Conservation (phyloP, 2,888 invertebrate genomes). For the Acleris literana region DNA sequence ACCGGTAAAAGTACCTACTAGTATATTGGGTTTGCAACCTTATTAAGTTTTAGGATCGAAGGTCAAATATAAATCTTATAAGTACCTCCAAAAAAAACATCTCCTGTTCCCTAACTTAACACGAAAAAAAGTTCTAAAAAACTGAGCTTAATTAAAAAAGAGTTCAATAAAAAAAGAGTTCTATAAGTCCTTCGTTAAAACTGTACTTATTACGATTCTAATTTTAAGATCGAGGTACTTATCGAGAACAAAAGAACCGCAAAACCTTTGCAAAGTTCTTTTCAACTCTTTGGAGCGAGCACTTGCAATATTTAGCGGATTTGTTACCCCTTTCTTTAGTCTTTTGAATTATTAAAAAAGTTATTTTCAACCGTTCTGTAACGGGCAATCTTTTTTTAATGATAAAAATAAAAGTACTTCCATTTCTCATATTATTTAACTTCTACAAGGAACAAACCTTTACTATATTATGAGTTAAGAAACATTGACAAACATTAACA, state of each 20-base stretch:
- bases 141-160: slow-evolving; percentile 7
- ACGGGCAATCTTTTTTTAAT: background rate
- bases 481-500: too few relatives aligned
- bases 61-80: too few relatives aligned
- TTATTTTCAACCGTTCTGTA: slow-evolving; percentile 37
- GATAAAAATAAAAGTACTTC: background rate
- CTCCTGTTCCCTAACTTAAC: background rate
- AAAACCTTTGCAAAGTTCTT: slow-evolving; percentile 57
- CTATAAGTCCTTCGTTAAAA: slow-evolving; percentile 54
- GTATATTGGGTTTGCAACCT: too few relatives aligned
- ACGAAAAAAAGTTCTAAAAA: background rate
- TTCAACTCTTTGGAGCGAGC: slow-evolving; percentile 55
- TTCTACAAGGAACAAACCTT: too few relatives aligned
- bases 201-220: slow-evolving; percentile 45
- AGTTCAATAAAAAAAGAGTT: slow-evolving; percentile 30
- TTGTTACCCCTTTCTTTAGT: slow-evolving; percentile 58
- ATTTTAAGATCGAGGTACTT: slow-evolving; percentile 38
- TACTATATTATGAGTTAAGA: too few relatives aligned
- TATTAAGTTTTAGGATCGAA: too few relatives aligned
- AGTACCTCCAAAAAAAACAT: background rate
- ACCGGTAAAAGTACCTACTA: too few relatives aligned
- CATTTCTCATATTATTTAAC: too few relatives aligned
- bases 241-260: slow-evolving; percentile 24
- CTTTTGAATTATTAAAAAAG: slow-evolving; percentile 45
- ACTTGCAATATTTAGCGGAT: slow-evolving; percentile 55